These are phyloP conservation scores for Sisyra nigra DNA, from an alignment of 2,888 invertebrate genomes.

Conservation along the genomic window DNA sequence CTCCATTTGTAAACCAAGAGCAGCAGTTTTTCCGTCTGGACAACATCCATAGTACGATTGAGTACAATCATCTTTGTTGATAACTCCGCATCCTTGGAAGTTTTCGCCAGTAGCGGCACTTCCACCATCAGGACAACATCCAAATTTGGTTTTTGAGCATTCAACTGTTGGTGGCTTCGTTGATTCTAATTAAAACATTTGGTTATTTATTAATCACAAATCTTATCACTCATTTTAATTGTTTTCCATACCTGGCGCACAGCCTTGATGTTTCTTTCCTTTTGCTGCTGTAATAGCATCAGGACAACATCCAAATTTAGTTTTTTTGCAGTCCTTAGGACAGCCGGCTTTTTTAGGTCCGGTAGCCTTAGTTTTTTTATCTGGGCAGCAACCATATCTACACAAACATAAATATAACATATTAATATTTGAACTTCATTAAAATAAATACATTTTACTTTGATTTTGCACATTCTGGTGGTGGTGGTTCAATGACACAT, in stretches of 20 bases:
- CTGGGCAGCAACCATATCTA: constrained; percentile 72
- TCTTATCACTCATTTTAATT: neutral
- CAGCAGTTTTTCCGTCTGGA: constrained; percentile 47
- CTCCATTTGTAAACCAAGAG: constrained; percentile 48
- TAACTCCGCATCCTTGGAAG: constrained; percentile 40
- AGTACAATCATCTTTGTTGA: constrained; percentile 32
- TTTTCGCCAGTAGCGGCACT: constrained; percentile 44
- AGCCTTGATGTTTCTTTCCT: constrained; percentile 40
- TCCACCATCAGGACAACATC: constrained; percentile 60
- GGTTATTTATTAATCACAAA: neutral
- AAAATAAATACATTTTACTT: constrained; percentile 26
- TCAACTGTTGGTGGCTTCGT: constrained; percentile 20
- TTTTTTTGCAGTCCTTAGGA: constrained; percentile 5
- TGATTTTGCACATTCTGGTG: constrained; percentile 37
- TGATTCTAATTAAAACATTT: constrained; percentile 15
- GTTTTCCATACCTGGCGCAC: constrained; percentile 18
- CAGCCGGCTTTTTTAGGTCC: constrained; percentile 12
- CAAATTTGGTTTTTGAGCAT: constrained; percentile 40
- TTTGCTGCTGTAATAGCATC: constrained; percentile 47
- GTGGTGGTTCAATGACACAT: constrained; percentile 50
- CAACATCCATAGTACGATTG: constrained; percentile 55
- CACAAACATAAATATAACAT: constrained; percentile 16
- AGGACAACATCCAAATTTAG: constrained; percentile 51
- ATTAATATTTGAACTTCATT: constrained; percentile 15
- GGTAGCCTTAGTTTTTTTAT: constrained; percentile 50